Evolutionary conservation across 1,140 invertebrate genomes (phyloP).

Genomic region (Colletes latitarsis): DNA sequence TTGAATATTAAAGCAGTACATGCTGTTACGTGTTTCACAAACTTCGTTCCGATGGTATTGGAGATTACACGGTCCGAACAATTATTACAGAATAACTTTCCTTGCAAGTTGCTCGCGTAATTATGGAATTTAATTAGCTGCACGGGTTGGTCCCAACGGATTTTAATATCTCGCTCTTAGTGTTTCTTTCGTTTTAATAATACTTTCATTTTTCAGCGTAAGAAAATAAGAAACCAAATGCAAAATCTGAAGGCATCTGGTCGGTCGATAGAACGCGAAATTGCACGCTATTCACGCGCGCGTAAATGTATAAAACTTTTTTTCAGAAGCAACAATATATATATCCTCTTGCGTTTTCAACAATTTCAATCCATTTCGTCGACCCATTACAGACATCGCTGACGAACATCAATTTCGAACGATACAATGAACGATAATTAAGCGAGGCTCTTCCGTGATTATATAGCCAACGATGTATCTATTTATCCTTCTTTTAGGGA

Average conservation of each 20-base stretch:
- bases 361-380: not conserved
- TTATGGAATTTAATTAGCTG: conserved; percentile 48
- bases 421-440: conserved; percentile 13
- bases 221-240: conserved; percentile 23
- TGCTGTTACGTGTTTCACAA: not conserved
- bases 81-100: conserved; percentile 39
- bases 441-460: conserved; percentile 39
- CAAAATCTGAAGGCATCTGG: conserved; percentile 27
- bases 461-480: conserved; percentile 1
- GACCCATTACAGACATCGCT: conserved; percentile 37
- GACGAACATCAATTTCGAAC: conserved; percentile 27
- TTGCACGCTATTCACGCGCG: conserved; percentile 27
- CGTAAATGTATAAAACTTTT: conserved; percentile 6
- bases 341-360: not conserved
- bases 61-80: not conserved
- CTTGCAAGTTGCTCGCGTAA: conserved; percentile 8
- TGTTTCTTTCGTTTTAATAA: not conserved
- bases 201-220: not conserved
- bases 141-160: conserved; percentile 50
- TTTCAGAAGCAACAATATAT: not conserved
- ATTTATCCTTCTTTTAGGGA: conserved; percentile 2
- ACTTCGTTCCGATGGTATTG: conserved; percentile 8
- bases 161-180: conserved; percentile 37
- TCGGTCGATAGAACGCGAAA: conserved; percentile 27
- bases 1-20: conserved; percentile 22